Base-by-base conservation (phyloP, 2,888 invertebrate genomes). In the Tetheella fluctuosa region DNA sequence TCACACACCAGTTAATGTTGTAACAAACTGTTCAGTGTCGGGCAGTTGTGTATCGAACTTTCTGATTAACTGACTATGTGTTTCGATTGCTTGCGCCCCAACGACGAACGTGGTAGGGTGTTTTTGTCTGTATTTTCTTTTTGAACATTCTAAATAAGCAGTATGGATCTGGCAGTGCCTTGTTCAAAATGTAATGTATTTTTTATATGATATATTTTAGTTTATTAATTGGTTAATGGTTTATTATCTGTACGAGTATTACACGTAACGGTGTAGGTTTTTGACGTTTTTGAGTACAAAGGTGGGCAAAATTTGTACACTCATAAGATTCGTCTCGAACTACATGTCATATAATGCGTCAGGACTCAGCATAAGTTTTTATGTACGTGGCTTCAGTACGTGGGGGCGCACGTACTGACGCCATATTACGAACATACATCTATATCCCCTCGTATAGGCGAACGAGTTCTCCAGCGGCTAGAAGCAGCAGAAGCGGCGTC, bases 381-480 rank as follows among this genome's bases (percentile, higher is more conserved):
- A n/a, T n/a, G n/a, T n/a, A n/a, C n/a, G n/a, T n/a, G n/a, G n/a
- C n/a, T n/a, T n/a, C n/a, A n/a, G n/a, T n/a, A n/a, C n/a, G n/a
- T n/a, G n/a, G n/a, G n/a, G n/a, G n/a, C n/a, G n/a, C n/a, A n/a
- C n/a, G n/a, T n/a, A n/a, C n/a, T n/a, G n/a, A n/a, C n/a, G n/a
- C n/a, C n/a, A n/a, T 23, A 25, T 13, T 6, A 8, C 0, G n/a
- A 68, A 70, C n/a, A 54, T 65, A 0, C 17, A 10, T 34, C 23
- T 17, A 17, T n/a, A 23, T 55, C 17, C 17, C 17, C 13, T 17
- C 20, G 17, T 1, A 42, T 20, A 94, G 98, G 97, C 54, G 97
- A 97, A 85, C 94, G 95, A 68, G 94, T 95, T 55, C 87, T 96
- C 12, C 95, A 96, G 76, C 94, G 95, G 73, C 92, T 95, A 68